A percentile compares a stretch with the other conserved stretches of the same genome.
These are phyloP conservation scores for Oncopeltus fasciatus DNA, from an alignment of 1,140 invertebrate genomes.

Conservation along the genomic window DNA sequence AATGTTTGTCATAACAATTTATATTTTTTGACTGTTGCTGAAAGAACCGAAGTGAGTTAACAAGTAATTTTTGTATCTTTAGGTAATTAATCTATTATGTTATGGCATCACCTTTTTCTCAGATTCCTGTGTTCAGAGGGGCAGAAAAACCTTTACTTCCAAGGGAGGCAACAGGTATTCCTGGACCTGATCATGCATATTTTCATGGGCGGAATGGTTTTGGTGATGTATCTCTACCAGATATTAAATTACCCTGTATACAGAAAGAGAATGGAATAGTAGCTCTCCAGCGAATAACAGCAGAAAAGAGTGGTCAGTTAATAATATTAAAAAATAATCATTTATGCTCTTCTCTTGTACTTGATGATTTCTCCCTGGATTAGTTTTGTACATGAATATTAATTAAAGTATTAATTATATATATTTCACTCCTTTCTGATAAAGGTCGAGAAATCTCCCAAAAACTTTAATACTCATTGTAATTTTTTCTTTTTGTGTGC, in stretches of 20 bases:
- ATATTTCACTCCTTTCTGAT: too few relatives aligned
- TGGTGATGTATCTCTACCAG: conserved; percentile 37
- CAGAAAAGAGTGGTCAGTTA: conserved; percentile 29
- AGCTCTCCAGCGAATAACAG: conserved; percentile 35
- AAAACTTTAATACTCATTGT: too few relatives aligned
- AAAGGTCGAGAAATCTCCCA: too few relatives aligned
- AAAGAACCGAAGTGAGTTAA: conserved; percentile 4
- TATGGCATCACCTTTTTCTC: conserved; percentile 13
- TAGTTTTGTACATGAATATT: too few relatives aligned
- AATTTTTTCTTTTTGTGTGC: too few relatives aligned
- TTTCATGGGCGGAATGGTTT: conserved; percentile 52
- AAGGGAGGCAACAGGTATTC: not conserved
- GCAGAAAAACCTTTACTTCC: conserved; percentile 33
- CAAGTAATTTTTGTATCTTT: not conserved
- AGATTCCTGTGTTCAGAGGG: conserved; percentile 52
- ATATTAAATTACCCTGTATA: conserved; percentile 27
- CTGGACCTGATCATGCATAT: conserved; percentile 11
- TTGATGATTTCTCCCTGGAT: too few relatives aligned
- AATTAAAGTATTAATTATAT: too few relatives aligned
- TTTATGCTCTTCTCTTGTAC: too few relatives aligned
- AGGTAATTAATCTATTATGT: not conserved
- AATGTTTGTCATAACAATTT: conserved; percentile 32
- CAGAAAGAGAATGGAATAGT: conserved; percentile 32
- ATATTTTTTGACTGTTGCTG: conserved; percentile 1
- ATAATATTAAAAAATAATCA: too few relatives aligned